A percentile compares a stretch with the other conserved stretches of the same genome.
These are phyloP conservation scores for Intellagama lesueurii DNA, from an alignment of 2,797 vertebrate genomes.

Conservation along the genomic window DNA sequence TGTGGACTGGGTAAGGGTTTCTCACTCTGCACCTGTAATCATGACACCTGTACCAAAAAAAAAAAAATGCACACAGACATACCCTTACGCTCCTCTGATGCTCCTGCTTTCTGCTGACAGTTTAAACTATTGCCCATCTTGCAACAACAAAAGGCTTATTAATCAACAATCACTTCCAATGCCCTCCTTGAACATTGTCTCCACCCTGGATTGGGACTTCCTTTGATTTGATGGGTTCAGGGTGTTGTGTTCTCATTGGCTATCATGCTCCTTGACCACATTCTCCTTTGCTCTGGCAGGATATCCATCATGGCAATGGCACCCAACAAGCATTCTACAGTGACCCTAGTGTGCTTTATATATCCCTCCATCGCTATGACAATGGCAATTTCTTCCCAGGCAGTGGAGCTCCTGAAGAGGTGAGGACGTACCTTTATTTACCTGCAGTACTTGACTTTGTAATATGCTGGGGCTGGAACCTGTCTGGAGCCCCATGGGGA, in stretches of 20 bases:
- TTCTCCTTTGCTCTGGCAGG: conserved; percentile 74
- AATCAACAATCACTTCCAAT: neutral
- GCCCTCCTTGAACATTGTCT: neutral
- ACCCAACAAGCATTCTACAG: conserved; percentile 96
- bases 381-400: conserved; percentile 97
- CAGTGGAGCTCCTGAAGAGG: conserved; percentile 96
- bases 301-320: conserved; percentile 97
- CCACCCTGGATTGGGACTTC: neutral
- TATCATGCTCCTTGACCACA: accelerated
- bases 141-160: neutral
- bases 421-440: conserved; percentile 50
- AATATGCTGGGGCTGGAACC: neutral
- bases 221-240: neutral
- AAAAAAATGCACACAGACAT: too few species aligned
- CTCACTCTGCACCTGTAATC: neutral
- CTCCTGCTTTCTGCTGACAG: too few species aligned
- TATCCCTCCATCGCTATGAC: conserved; percentile 95
- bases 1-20: conserved; percentile 90
- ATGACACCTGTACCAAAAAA: neutral
- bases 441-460: neutral
- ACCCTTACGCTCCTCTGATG: neutral
- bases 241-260: neutral
- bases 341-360: conserved; percentile 91
- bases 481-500: neutral
- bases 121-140: neutral